phyloP scores from a whole-genome alignment of 2,888 invertebrate genomes.

The Pandemis cinnamomeana region DNA sequence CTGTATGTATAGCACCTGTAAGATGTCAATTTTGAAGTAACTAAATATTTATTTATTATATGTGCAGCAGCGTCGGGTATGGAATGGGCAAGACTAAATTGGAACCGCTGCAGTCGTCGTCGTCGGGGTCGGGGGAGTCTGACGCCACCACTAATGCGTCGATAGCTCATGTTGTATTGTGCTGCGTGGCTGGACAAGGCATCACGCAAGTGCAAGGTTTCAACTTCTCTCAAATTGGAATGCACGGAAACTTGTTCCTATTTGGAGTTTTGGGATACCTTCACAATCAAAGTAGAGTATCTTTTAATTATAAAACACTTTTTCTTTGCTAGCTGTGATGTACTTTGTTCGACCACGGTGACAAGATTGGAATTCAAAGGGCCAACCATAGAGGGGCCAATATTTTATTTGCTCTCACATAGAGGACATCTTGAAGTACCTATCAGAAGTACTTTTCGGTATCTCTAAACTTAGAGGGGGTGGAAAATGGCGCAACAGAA shows the following conservation, averaged over 20 bases:
- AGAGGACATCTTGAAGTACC: no score
- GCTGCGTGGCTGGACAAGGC: constrained; percentile 38
- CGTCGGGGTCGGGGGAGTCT: not conserved
- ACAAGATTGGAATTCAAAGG: no score
- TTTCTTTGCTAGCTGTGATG: not conserved
- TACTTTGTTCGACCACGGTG: not conserved
- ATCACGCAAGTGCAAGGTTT: constrained; percentile 26
- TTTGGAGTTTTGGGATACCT: constrained; percentile 38
- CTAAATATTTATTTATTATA: not conserved
- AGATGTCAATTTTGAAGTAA: not conserved
- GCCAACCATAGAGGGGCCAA: no score
- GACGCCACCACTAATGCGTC: constrained; percentile 30
- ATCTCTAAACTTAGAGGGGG: no score
- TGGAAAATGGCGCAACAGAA: no score
- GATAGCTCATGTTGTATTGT: constrained; percentile 32
- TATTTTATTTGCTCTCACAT: no score
- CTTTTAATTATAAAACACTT: not conserved
- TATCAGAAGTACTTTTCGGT: no score
- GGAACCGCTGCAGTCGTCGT: not conserved
- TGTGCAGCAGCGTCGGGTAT: not conserved
- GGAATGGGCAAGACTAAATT: not conserved
- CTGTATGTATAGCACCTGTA: not conserved
- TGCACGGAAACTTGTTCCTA: constrained; percentile 34
- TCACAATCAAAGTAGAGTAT: constrained; percentile 22
- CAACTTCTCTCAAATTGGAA: constrained; percentile 32